A percentile compares a stretch with the other conserved stretches of the same genome.
Evolutionary conservation across 30 jellyfish, hydroid and myxozoan genomes (phyloP).

Genomic region (Aurelia aurita): DNA sequence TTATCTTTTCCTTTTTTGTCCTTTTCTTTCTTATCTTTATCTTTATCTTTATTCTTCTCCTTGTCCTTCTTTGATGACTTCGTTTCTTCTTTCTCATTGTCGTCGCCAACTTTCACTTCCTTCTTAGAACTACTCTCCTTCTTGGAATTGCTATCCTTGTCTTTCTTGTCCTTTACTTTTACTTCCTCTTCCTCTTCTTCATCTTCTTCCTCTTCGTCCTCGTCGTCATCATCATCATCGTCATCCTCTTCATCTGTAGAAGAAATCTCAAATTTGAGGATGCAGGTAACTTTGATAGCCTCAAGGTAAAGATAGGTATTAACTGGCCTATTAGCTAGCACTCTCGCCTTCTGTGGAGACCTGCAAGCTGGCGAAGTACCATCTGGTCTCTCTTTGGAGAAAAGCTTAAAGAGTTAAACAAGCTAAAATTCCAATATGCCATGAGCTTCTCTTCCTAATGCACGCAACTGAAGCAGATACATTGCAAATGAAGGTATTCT

Average conservation of each 20-base stretch:
- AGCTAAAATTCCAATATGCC: too few species aligned
- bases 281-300: too few species aligned
- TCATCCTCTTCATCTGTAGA: slow-evolving; percentile 22
- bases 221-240: slow-evolving; percentile 1
- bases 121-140: not conserved
- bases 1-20: slow-evolving; percentile 5
- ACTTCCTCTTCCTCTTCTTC: slow-evolving; percentile 41
- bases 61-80: not conserved
- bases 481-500: too few species aligned
- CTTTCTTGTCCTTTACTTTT: slow-evolving; percentile 5
- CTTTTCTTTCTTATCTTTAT: slow-evolving; percentile 12
- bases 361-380: too few species aligned
- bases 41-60: slow-evolving; percentile 16
- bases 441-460: too few species aligned
- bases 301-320: too few species aligned
- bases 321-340: too few species aligned
- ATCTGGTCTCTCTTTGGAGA: too few species aligned
- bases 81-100: slow-evolving; percentile 29
- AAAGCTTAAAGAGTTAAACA: too few species aligned
- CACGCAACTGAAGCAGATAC: too few species aligned
- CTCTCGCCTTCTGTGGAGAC: too few species aligned
- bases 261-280: too few species aligned
- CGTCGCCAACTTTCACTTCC: slow-evolving; percentile 50
- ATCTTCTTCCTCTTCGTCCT: slow-evolving; percentile 37
- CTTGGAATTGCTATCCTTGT: not conserved